Evolutionary conservation across 2,113 vertebrate species (phyloP), one percentile per base, ranked within the genome.

Genomic region (Gobius niger): DNA sequence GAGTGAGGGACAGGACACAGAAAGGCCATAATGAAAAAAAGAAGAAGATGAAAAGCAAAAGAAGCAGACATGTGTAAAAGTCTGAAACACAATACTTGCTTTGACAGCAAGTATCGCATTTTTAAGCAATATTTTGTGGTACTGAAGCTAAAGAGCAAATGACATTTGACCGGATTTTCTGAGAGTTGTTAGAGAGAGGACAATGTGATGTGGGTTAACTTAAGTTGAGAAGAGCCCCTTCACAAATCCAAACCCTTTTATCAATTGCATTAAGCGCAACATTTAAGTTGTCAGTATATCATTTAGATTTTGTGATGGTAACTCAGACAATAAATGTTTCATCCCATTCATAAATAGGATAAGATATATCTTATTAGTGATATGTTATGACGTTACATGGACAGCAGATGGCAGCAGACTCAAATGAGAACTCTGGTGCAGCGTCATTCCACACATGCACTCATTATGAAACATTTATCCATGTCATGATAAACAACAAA

Each of bases 351-450:
- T 1, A 49, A 0, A 49, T 4, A 14, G 47, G 10, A 46, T 46
- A 46, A 46, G 2, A 46, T 7, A 2, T 11, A 12, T 34, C n/a
- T n/a, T 34, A 34, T 34, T 4, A 13, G 15, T 65, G 46, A 8
- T 16, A 60, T 19, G 24, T 66, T n/a, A 56, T 42, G 0, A 19
- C 81, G 63, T 67, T 8, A 9, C 68, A 67, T 54, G 12, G 10
- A 80, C 90, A 88, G 84, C 78, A 92, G 92, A 85, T 81, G 88
- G 92, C 85, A 87, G 90, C 87, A 91, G 60, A 68, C 56, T 16
- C 79, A 79, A 60, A 72, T 78, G 67, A 57, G 44, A 42, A 49
- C 7, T 49, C 4, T 15, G 1, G 7, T 2, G 7, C 14, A 24
- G 19, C 10, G 18, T 46, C 14, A 47, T 54, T 40, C 49, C 52